These are phyloP conservation scores for Felis chaus DNA, from an alignment of 2,113 vertebrate genomes.

Conservation along the genomic window DNA sequence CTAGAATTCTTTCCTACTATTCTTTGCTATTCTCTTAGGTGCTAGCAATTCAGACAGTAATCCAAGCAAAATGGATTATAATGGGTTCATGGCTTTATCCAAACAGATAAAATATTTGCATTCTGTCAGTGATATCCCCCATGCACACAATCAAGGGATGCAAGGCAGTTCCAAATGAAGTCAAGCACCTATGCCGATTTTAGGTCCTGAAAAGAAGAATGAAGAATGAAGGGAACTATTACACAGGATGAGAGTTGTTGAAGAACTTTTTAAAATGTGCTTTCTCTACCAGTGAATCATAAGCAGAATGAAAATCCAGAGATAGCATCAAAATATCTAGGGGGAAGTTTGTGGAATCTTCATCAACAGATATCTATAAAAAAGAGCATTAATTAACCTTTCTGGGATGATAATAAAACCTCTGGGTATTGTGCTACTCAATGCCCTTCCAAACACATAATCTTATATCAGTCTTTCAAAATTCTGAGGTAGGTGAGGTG, in stretches of 20 bases:
- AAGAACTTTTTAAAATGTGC: neutral
- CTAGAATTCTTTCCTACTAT: neutral
- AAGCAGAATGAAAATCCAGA: neutral
- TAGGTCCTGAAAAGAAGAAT: neutral
- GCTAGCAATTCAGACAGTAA: neutral
- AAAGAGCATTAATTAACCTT: neutral
- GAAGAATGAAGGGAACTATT: neutral
- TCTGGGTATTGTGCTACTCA: neutral
- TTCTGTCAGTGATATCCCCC: neutral
- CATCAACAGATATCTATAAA: neutral
- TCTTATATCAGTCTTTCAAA: neutral
- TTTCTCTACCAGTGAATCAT: neutral
- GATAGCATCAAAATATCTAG: neutral
- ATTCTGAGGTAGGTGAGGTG: neutral
- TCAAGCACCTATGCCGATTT: neutral
- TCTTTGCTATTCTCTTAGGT: neutral
- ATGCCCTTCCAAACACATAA: neutral
- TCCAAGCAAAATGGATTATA: neutral
- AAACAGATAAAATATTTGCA: neutral
- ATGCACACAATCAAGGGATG: neutral
- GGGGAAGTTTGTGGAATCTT: neutral
- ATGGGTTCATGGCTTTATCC: neutral
- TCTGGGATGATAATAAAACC: neutral
- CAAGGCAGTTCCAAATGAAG: neutral
- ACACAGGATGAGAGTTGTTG: neutral